Evolutionary conservation across 2,888 invertebrate species (phyloP), one percentile per base, ranked within the genome.

Genomic region (Dorcus parallelipipedus): DNA sequence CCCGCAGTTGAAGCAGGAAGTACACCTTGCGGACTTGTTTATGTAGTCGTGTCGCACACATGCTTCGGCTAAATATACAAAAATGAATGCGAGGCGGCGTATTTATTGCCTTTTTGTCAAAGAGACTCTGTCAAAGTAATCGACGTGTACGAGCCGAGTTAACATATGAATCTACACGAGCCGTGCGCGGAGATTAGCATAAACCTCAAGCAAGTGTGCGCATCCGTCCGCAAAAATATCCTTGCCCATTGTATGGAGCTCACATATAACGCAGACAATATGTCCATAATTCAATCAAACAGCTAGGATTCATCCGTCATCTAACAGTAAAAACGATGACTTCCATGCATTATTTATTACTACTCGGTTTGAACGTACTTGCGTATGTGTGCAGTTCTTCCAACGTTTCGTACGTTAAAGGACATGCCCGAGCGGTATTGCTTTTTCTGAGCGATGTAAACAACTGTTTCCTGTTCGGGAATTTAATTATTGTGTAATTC

Each of bases 251-350:
- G 55, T 50, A 33, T 38, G 26, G 33, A n/a, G 42, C 43, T 5
- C 26, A 33, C 26, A 33, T 33, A 42, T 41, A 41, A 38, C 42
- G 49, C 10, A 55, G 49, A 55, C 55, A 55, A 55, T 55, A 55
- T 55, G 49, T 38, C 55, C 39, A 55, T 55, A 55, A 55, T 50
- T 55, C 55, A 55, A 55, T 55, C 55, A 50, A 49, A 41, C 41
- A 49, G 49, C 41, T 43, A 43, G 50, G 50, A 26, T 49, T 55
- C 50, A 55, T 53, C 53, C 53, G 53, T 45, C 45, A 45, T 45
- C 45, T 45, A 45, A 45, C 53, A 3, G 53, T 43, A 50, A 50
- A 50, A 50, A 53, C 38, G 38, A 53, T 42, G 26, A 52, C 23
- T 52, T 52, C 17, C 42, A 54, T 47, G 48, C 45, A 54, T 47